These are phyloP conservation scores for Drosophila orosa DNA, from an alignment of 1,140 invertebrate genomes.

Conservation along the genomic window DNA sequence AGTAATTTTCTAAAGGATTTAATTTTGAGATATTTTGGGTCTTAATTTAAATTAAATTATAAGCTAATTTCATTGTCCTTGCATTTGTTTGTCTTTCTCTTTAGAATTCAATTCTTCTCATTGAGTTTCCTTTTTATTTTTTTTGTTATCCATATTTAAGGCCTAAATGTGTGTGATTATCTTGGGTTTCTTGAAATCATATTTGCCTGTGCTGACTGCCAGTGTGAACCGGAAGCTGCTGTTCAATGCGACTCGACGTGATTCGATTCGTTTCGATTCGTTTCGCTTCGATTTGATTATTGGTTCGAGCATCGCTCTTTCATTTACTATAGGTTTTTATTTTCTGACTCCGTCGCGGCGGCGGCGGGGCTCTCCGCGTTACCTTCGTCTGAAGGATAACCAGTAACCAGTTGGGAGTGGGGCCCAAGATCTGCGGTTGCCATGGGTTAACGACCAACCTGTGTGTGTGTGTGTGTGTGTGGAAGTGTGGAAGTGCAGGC, in stretches of 20 bases:
- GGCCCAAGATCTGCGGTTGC: slow-evolving; percentile 24
- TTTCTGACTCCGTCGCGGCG: slow-evolving; percentile 4
- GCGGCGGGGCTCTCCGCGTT: slow-evolving; percentile 27
- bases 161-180: neutral
- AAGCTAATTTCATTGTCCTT: neutral
- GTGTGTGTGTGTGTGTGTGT: neutral
- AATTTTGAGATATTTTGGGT: neutral
- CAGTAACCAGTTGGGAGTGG: slow-evolving; percentile 40
- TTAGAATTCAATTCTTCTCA: neutral
- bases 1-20: neutral
- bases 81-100: neutral
- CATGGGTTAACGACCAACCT: slow-evolving; percentile 70
- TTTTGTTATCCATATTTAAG: neutral
- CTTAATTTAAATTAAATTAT: neutral
- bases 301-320: slow-evolving; percentile 44
- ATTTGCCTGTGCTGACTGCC: slow-evolving; percentile 5
- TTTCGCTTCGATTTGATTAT: slow-evolving; percentile 43
- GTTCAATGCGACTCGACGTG: slow-evolving; percentile 11
- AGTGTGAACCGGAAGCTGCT: slow-evolving; percentile 36
- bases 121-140: neutral
- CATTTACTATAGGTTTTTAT: slow-evolving; percentile 7
- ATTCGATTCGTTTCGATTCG: slow-evolving; percentile 24
- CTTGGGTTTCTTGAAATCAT: neutral
- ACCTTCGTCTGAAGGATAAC: slow-evolving; percentile 77
- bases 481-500: slow-evolving; percentile 44